Conservation (phyloP, 1,140 invertebrate genomes). For the Achatina immaculata region DNA sequence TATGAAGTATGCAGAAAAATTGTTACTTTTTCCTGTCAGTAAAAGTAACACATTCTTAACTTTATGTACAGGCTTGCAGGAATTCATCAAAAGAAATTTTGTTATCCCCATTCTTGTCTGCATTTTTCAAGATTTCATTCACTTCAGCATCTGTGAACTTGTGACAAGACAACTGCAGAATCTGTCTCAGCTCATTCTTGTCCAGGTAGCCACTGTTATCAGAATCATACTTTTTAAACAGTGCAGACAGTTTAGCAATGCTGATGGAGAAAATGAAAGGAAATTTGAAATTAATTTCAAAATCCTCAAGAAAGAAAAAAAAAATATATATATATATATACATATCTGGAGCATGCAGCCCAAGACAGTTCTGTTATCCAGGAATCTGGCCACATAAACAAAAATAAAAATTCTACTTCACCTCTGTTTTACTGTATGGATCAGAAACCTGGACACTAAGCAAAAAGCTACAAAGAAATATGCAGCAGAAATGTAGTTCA, state of each 20-base stretch:
- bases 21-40: background rate
- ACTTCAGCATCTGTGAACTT: constrained; percentile 89
- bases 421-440: too few species aligned
- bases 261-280: constrained; percentile 16
- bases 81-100: constrained; percentile 38
- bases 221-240: constrained; percentile 97
- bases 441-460: too few species aligned
- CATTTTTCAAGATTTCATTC: constrained; percentile 92
- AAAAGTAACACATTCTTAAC: background rate
- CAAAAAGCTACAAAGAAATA: too few species aligned
- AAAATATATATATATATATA: too few species aligned
- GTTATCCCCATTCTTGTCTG: constrained; percentile 86
- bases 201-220: constrained; percentile 88
- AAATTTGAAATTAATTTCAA: too few species aligned
- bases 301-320: too few species aligned
- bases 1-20: background rate
- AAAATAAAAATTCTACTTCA: too few species aligned
- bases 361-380: too few species aligned
- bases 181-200: constrained; percentile 65
- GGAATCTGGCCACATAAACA: too few species aligned
- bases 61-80: background rate
- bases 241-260: background rate
- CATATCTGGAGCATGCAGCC: too few species aligned
- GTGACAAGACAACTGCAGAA: constrained; percentile 95
- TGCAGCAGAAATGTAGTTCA: too few species aligned